These are phyloP conservation scores for Norana najaformis DNA, from an alignment of 2,888 invertebrate species.

Conservation along the genomic window DNA sequence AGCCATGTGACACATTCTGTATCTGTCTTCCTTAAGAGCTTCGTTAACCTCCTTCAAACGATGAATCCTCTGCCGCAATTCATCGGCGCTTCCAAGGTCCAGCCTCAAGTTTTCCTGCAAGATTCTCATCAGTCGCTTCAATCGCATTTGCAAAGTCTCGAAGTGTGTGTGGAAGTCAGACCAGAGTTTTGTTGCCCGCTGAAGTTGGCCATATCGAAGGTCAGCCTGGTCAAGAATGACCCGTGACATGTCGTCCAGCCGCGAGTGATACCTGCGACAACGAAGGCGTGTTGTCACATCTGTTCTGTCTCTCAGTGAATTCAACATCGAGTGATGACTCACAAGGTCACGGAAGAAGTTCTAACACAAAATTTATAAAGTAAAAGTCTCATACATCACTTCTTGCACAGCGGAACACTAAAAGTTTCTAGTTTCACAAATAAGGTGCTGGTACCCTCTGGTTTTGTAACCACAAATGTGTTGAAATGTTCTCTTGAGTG, in stretches of 20 bases:
- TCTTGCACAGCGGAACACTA: no score
- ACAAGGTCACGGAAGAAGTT: conserved; percentile 59
- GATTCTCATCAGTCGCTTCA: conserved; percentile 28
- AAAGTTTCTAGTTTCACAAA: neutral
- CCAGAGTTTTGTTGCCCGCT: conserved; percentile 54
- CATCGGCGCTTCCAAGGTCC: conserved; percentile 39
- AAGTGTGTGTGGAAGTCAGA: conserved; percentile 51
- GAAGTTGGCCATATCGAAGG: conserved; percentile 53
- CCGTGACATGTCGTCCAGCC: conserved; percentile 50
- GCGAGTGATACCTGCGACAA: conserved; percentile 49
- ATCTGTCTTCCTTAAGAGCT: conserved; percentile 50
- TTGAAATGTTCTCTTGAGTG: no score
- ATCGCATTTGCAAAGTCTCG: conserved; percentile 30
- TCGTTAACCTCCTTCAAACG: conserved; percentile 51
- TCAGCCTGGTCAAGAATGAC: conserved; percentile 55
- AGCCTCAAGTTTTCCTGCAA: conserved; percentile 50
- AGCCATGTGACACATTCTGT: conserved; percentile 50
- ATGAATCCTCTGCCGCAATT: conserved; percentile 44
- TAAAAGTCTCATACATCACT: no score
- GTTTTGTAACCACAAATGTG: no score
- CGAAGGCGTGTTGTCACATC: conserved; percentile 50
- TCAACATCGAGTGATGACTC: conserved; percentile 57
- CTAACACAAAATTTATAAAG: conserved; percentile 43
- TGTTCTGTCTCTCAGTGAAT: conserved; percentile 53
- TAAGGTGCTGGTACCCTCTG: no score